Evolutionary conservation across 2,113 vertebrate species (phyloP), one percentile per base, ranked within the genome.

Genomic region (Steatornis caripensis): DNA sequence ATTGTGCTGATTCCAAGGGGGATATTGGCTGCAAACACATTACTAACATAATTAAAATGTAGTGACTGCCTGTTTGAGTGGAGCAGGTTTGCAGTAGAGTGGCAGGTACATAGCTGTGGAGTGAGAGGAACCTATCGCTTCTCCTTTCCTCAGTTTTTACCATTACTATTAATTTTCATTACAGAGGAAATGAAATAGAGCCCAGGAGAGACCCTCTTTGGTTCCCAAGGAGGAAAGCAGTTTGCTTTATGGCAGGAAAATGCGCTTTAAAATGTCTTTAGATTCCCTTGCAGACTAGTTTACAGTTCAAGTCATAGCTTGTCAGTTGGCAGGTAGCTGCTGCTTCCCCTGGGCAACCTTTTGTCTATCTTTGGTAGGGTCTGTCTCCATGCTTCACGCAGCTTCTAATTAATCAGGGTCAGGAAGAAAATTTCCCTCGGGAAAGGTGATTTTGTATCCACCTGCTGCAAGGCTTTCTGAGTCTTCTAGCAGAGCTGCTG

Each of bases 401-500:
- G 79, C 41, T 92, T 90, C 75, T 41, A 55, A 94, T 94, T 94
- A 90, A 96, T 69, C 41, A 36, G 41, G 82, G 90, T 90, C 82
- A 86, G 85, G 85, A 90, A 81, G 92, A 15, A 80, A 51, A 96
- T 90, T 86, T 93, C 93, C 93, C 71, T 3, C 23, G 70, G 53
- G 95, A 74, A 70, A 62, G 24, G 57, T 64, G 80, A 11, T 90
- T 96, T 94, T 84, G 46, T 66, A 24, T 58, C 68, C 68, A 95
- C 68, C 75, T 90, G 87, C 78, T 90, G 55, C 41, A 34, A 49
- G 37, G 41, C 15, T 88, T 71, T 22, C 51, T 30, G 60, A 62
- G 30, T 55, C 41, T 87, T 36, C 30, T 1, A 39, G 86, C 57
- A 43, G 72, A 81, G 76, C 79, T 12, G 5, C 55, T 30, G 54